Base-by-base conservation (phyloP, 2,888 invertebrate species). In the Xylota segnis region DNA sequence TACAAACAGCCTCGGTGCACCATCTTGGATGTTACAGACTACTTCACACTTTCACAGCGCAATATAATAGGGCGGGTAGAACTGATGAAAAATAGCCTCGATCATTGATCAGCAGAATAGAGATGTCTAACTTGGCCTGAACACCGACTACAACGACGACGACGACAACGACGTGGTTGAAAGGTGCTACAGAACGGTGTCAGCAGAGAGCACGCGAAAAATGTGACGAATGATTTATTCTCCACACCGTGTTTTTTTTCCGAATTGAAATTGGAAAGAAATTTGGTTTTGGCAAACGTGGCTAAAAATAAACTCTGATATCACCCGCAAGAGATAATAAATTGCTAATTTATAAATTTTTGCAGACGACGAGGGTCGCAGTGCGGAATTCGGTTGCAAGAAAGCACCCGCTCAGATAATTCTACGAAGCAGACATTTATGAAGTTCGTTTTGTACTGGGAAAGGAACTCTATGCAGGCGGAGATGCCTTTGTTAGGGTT, bases 11-110 rank as follows among this genome's bases (percentile, higher is more conserved):
- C 66, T 37, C 27, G 50, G 78, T 72, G 63, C 59, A 72, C 18
- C 54, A 50, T 82, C 71, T 58, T 37, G 34, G 52, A 66, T 68
- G 29, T 58, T 32, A 29, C 32, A 27, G 45, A 83, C 52, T 72
- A 63, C 66, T 83, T 83, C 47, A 78, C 83, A 83, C 78, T 78
- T 83, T 72, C 77, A 56, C 77, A 66, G 66, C 66, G 34, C 47
- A 68, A 61, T 43, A 32, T 54, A 83, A 56, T 72, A 56, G 56
- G 68, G 68, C 68, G 68, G 34, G 58, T 18, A 63, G 16, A 78
- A 63, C 63, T 66, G 61, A 68, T 83, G 61, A 74, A 72, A 78
- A 77, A 74, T 72, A 61, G 56, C 61, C 72, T 32, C 59, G 61
- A 78, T 74, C 66, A 32, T 16, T 50, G 61, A 68, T 74, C 56